phyloP scores from a whole-genome alignment of 2,888 invertebrate genomes.

The Embidobia sp. region DNA sequence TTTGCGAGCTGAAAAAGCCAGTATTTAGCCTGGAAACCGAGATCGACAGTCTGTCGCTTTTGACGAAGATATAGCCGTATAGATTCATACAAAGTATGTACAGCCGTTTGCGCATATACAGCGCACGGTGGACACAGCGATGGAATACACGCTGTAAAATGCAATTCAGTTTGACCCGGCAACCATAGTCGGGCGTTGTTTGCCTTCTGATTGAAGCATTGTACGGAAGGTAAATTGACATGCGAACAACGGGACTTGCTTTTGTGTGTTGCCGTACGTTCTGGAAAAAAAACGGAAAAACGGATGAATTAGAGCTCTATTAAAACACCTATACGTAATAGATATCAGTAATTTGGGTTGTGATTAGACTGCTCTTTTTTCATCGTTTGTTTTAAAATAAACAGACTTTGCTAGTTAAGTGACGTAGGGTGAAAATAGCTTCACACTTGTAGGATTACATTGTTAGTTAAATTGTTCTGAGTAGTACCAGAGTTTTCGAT shows the following conservation, averaged over 20 bases:
- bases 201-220: constrained; percentile 80
- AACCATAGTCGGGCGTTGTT: constrained; percentile 72
- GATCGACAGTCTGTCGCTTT: constrained; percentile 53
- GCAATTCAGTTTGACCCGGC: constrained; percentile 71
- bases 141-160: constrained; percentile 73
- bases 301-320: too few species aligned
- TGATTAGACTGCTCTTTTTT: too few species aligned
- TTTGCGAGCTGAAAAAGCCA: constrained; percentile 17
- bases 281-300: constrained; percentile 6
- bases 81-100: constrained; percentile 48
- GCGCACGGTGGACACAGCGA: constrained; percentile 34
- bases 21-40: constrained; percentile 27
- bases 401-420: too few species aligned
- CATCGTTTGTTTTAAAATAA: too few species aligned
- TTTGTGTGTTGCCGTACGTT: constrained; percentile 72
- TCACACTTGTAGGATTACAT: too few species aligned
- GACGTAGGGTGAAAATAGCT: too few species aligned
- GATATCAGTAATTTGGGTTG: too few species aligned
- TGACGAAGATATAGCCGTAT: constrained; percentile 45
- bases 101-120: constrained; percentile 31
- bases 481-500: too few species aligned
- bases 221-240: constrained; percentile 78
- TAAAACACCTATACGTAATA: too few species aligned
- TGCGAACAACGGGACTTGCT: constrained; percentile 73
- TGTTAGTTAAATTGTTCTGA: too few species aligned